Conservation (phyloP, 92 coral and sea anemone genomes). For the Porites rus region DNA sequence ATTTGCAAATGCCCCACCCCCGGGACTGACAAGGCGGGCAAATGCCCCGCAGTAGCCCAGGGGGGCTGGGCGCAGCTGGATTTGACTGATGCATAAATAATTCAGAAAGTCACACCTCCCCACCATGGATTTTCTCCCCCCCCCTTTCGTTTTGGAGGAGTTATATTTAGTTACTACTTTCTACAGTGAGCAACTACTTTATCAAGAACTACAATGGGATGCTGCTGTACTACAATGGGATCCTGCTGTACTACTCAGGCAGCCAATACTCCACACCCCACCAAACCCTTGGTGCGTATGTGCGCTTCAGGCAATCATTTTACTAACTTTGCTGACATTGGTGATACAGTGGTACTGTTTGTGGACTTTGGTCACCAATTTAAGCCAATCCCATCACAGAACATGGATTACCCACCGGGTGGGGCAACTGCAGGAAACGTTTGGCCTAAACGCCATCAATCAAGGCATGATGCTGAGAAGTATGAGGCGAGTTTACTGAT, state of each 20-base stretch:
- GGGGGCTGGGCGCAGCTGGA: too few species aligned
- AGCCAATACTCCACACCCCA: background rate
- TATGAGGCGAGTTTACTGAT: conserved; percentile 18
- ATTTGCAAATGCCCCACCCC: too few species aligned
- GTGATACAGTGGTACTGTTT: conserved; percentile 79
- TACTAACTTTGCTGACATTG: conserved; percentile 79
- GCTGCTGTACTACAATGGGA: conserved; percentile 2
- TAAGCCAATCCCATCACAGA: conserved; percentile 30
- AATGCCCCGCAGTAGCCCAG: too few species aligned
- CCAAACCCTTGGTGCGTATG: conserved; percentile 58
- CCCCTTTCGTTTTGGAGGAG: background rate
- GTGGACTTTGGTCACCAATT: conserved; percentile 77
- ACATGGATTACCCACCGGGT: background rate
- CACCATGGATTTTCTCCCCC: background rate
- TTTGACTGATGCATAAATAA: too few species aligned
- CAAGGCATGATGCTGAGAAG: background rate
- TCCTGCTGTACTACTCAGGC: background rate
- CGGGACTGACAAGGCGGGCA: too few species aligned
- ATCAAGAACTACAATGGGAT: background rate
- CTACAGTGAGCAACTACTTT: background rate
- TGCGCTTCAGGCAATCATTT: conserved; percentile 70
- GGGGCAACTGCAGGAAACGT: conserved; percentile 23
- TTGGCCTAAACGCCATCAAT: conserved; percentile 18
- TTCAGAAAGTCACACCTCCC: too few species aligned
- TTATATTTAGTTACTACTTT: background rate